Conservation (phyloP, 2,113 vertebrate genomes). For the Gambusia affinis region DNA sequence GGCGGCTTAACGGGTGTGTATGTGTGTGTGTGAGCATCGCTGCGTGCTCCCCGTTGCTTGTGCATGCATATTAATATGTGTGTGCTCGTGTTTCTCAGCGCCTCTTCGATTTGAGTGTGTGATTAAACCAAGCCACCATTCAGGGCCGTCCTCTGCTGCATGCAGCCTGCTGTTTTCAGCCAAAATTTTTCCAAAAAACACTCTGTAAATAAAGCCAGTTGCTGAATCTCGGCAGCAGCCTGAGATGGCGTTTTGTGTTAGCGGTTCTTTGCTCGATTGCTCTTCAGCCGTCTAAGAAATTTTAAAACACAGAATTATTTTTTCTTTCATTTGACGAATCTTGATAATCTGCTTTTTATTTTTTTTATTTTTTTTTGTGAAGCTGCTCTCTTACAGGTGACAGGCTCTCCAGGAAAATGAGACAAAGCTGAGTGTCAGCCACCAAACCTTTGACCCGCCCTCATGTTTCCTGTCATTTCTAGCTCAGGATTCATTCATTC, state of each 20-base stretch:
- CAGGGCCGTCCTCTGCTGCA: slow-evolving; percentile 45
- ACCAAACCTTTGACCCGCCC: slow-evolving; percentile 35
- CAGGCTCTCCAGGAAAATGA: background rate
- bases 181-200: slow-evolving; percentile 22
- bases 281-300: slow-evolving; percentile 7
- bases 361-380: background rate
- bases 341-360: background rate
- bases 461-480: slow-evolving; percentile 2
- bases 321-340: slow-evolving; percentile 13
- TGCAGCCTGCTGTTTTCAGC: slow-evolving; percentile 29
- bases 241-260: slow-evolving; percentile 5
- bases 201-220: slow-evolving; percentile 39
- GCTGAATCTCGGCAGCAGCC: slow-evolving; percentile 18
- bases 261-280: slow-evolving; percentile 7
- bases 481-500: slow-evolving; percentile 21
- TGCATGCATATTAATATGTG: slow-evolving; percentile 51
- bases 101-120: slow-evolving; percentile 18
- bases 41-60: slow-evolving; percentile 27
- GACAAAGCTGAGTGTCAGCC: background rate
- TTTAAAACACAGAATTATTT: background rate
- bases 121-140: slow-evolving; percentile 43
- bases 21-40: slow-evolving; percentile 17
- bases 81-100: slow-evolving; percentile 20
- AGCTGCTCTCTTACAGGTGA: background rate
- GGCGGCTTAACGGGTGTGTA: slow-evolving; percentile 40